Conservation (phyloP, 2,797 vertebrate genomes). For the Pelobates cultripes region DNA sequence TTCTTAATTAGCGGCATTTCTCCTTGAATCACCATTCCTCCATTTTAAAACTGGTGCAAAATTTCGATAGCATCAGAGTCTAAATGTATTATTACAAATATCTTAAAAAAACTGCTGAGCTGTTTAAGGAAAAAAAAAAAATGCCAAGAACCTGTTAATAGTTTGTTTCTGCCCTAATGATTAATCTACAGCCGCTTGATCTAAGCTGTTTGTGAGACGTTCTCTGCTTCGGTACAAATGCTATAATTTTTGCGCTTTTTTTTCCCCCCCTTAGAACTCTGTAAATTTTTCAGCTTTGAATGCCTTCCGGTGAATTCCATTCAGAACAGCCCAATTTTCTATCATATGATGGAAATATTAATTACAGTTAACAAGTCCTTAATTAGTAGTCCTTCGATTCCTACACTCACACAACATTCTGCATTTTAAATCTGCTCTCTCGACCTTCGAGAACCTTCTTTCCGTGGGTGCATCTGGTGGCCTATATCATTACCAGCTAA, state of each 20-base stretch:
- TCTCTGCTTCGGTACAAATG: too few species aligned
- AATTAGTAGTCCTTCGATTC: constrained; percentile 5
- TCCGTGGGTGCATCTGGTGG: neutral
- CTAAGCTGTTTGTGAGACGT: too few species aligned
- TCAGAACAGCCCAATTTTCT: neutral
- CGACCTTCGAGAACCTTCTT: neutral
- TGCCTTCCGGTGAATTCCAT: neutral
- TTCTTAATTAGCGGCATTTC: too few species aligned
- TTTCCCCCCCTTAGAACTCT: neutral
- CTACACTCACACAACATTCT: neutral
- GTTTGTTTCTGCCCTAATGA: too few species aligned
- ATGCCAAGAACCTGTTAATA: too few species aligned
- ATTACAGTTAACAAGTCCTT: constrained; percentile 8
- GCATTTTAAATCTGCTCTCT: neutral
- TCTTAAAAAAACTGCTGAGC: too few species aligned
- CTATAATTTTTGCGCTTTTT: neutral
- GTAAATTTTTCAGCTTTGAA: neutral
- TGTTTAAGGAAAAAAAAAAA: too few species aligned
- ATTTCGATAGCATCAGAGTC: too few species aligned
- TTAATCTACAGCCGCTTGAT: too few species aligned
- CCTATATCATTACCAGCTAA: constrained; percentile 1
- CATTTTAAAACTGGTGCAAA: too few species aligned
- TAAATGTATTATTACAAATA: too few species aligned
- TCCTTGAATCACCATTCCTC: too few species aligned
- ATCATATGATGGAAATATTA: constrained; percentile 11